phyloP scores from a whole-genome alignment of 2,888 invertebrate genomes.

The Ophonus ardosiacus region DNA sequence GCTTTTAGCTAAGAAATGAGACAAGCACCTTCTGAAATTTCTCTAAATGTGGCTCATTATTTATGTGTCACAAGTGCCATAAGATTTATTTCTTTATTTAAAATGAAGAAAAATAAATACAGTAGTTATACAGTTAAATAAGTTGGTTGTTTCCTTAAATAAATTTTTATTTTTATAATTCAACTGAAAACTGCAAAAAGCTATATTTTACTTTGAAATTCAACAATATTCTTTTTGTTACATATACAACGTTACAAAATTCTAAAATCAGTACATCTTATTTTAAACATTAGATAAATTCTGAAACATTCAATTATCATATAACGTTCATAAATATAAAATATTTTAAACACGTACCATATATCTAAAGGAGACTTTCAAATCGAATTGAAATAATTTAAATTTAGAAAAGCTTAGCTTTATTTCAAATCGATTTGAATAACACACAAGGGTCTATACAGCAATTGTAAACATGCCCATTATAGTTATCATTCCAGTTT shows the following conservation, averaged over 20 bases:
- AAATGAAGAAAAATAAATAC: neutral
- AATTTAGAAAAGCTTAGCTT: neutral
- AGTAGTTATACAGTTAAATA: neutral
- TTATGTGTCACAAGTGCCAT: conserved; percentile 8
- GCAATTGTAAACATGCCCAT: conserved; percentile 36
- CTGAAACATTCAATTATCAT: conserved; percentile 39
- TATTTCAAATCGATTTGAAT: conserved; percentile 35
- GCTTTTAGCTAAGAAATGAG: neutral
- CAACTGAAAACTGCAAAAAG: conserved; percentile 52
- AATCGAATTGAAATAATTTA: conserved; percentile 28
- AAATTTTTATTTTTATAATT: conserved; percentile 45
- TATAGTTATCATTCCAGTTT: neutral
- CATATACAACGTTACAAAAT: conserved; percentile 57
- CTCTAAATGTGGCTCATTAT: neutral
- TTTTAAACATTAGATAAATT: conserved; percentile 45
- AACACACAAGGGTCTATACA: conserved; percentile 34
- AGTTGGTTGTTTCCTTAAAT: conserved; percentile 22
- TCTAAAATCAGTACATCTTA: conserved; percentile 49
- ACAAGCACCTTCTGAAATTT: neutral
- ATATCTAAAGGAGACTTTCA: conserved; percentile 10
- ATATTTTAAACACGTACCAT: conserved; percentile 18
- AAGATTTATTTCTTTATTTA: neutral
- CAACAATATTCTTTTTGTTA: conserved; percentile 50
- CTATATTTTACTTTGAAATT: conserved; percentile 45
- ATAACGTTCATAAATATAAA: conserved; percentile 41